Base-by-base conservation (phyloP, 35 echinoderm and acorn worm species). In the Lytechinus pictus region DNA sequence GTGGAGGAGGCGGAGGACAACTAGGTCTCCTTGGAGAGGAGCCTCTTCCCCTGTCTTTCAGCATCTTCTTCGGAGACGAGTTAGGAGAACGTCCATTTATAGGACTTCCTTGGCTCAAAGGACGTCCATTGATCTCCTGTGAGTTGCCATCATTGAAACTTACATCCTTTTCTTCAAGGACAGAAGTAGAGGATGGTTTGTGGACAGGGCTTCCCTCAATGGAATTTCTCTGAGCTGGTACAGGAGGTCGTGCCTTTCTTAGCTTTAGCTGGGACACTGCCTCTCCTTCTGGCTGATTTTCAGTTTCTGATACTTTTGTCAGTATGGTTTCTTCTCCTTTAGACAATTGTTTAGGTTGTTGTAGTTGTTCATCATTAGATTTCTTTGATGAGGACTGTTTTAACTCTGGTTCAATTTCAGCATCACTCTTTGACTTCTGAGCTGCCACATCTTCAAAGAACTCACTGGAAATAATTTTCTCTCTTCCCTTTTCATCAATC, bases 11-110 rank as follows among this genome's bases (percentile, higher is more conserved):
- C 10, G 92, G 92, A 11, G 92, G 92, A 28, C 52, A 55, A 57
- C 54, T 93, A 53, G 92, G 92, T 93, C 92, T 13, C 57, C 19
- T 93, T 28, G 92, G 92, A 16, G 92, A 93, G 27, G 92, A 55
- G 10, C 92, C 92, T 55, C 92, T 93, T 54, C 92, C 92, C 92
- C n/a, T 93, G 53, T 93, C 92, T 28, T 54, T 33, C 92, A 57
- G 9, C 53, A 10, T 57, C 53, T 93, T 93, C 92, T 57, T 93
- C 6, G 92, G 92, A 57, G 92, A 93, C 21, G 92, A 55, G n/a
- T 93, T 57, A 14, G 92, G 92, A 6, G 92, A 93, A 44, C 88
- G 28, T 21, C 88, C 88, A 90, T 90, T 90, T 4, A 90, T 33
- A 54, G 88, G 88, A 90, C 88, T 90, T 29, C 88, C 88, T 54